These are phyloP conservation scores for Cladopsammia gracilis DNA, from an alignment of 64 coral and sea anemone genomes.

Conservation along the genomic window DNA sequence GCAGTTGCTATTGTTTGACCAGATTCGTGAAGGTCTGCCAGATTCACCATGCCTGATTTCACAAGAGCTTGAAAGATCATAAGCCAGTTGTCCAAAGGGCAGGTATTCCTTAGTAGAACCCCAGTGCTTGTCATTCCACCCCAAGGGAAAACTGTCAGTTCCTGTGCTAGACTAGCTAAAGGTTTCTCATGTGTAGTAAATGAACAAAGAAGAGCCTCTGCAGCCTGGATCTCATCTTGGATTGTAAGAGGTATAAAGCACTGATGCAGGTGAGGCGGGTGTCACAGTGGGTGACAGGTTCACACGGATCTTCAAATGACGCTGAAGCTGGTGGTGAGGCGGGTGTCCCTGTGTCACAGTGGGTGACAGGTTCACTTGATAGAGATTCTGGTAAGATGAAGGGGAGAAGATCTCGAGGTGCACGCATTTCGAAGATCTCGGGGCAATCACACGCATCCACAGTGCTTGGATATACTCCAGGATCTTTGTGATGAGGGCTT, in stretches of 20 bases:
- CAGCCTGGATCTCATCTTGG: conserved; percentile 57
- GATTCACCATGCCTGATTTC: conserved; percentile 53
- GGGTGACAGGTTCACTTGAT: background rate
- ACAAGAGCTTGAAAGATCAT: conserved; percentile 71
- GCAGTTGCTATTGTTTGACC: conserved; percentile 17
- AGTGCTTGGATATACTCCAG: conserved; percentile 22
- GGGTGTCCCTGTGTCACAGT: background rate
- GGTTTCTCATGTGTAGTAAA: background rate
- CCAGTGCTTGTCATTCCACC: conserved; percentile 58
- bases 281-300: background rate
- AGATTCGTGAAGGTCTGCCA: conserved; percentile 36
- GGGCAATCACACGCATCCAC: conserved; percentile 24
- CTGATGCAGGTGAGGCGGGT: background rate
- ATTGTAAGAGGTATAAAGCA: conserved; percentile 10
- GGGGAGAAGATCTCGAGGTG: conserved; percentile 63
- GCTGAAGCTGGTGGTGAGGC: background rate
- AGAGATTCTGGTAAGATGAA: conserved; percentile 73
- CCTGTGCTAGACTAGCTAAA: conserved; percentile 7
- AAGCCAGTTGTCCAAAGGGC: conserved; percentile 74
- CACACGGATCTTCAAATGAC: background rate
- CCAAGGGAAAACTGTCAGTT: conserved; percentile 55
- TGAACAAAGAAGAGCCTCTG: conserved; percentile 5
- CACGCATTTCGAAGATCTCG: conserved; percentile 38
- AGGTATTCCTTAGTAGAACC: conserved; percentile 44
- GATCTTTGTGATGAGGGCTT: conserved; percentile 52